These are phyloP conservation scores for Beroe forskalii DNA, from an alignment of 37 sponge, comb jelly and placozoan genomes.

Conservation along the genomic window DNA sequence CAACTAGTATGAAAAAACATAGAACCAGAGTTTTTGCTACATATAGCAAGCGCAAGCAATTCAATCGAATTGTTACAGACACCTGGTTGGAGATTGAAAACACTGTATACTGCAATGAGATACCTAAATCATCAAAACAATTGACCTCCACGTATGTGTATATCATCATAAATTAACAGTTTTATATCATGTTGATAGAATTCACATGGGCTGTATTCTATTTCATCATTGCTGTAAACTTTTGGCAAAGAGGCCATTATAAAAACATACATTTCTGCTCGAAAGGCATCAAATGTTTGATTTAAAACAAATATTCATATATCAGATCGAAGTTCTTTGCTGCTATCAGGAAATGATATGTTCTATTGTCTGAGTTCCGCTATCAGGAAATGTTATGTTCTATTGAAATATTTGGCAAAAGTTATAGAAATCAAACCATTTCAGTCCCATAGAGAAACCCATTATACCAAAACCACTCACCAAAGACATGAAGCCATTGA, in stretches of 20 bases:
- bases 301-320: too few species aligned
- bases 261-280: too few species aligned
- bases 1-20: not conserved
- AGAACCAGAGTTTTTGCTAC: constrained; percentile 27
- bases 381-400: too few species aligned
- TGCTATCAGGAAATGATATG: too few species aligned
- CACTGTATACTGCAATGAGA: not conserved
- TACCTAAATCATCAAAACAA: not conserved
- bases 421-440: not conserved
- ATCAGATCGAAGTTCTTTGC: too few species aligned
- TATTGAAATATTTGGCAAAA: too few species aligned
- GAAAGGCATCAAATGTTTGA: too few species aligned
- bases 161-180: not conserved
- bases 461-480: not conserved
- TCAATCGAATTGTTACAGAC: constrained; percentile 10
- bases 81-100: constrained; percentile 22
- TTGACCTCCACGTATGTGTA: constrained; percentile 11
- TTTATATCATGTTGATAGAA: not conserved
- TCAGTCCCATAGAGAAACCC: not conserved
- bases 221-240: too few species aligned
- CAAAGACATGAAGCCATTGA: not conserved
- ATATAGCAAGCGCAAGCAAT: constrained; percentile 54
- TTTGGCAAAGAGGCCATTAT: too few species aligned
- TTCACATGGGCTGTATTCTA: too few species aligned
- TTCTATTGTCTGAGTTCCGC: too few species aligned